phyloP scores from a whole-genome alignment of 2,888 invertebrate species.

The Cybosia mesomella region DNA sequence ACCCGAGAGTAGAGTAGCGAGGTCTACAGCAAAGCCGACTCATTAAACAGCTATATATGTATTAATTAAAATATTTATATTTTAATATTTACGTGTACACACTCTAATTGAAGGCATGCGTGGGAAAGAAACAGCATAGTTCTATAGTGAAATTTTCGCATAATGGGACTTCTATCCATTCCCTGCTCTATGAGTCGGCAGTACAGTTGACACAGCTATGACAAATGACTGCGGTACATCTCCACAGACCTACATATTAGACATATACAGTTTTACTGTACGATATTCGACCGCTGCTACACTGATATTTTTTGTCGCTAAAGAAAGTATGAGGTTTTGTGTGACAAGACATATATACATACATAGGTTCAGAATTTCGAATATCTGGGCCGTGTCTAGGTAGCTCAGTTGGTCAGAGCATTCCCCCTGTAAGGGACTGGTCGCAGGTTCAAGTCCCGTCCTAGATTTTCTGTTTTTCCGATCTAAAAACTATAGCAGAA shows the following conservation, averaged over 20 bases:
- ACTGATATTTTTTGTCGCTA: background rate
- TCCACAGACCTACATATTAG: slow-evolving; percentile 28
- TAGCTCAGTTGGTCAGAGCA: too few relatives aligned
- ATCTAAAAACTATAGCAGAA: too few relatives aligned
- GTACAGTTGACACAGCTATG: slow-evolving; percentile 17
- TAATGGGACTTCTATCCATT: slow-evolving; percentile 19
- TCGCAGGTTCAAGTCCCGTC: too few relatives aligned
- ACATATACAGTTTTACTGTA: slow-evolving; percentile 22
- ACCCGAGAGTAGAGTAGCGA: too few relatives aligned
- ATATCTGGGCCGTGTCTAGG: too few relatives aligned
- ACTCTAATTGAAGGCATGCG: background rate
- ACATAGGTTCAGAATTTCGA: too few relatives aligned
- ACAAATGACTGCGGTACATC: slow-evolving; percentile 44
- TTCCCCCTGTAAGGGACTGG: too few relatives aligned
- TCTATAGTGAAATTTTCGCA: background rate
- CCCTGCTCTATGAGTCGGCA: background rate
- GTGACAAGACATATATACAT: background rate
- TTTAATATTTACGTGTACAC: slow-evolving; percentile 4
- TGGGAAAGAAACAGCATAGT: background rate
- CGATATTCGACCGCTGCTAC: slow-evolving; percentile 21
- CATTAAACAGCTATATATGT: too few relatives aligned
- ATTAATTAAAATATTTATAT: too few relatives aligned
- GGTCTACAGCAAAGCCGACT: too few relatives aligned
- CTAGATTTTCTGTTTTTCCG: too few relatives aligned
- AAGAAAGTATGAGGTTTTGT: slow-evolving; percentile 3